Evolutionary conservation across 2,113 vertebrate genomes (phyloP), one percentile per base, ranked within the genome.

Genomic region (Miniopterus natalensis): DNA sequence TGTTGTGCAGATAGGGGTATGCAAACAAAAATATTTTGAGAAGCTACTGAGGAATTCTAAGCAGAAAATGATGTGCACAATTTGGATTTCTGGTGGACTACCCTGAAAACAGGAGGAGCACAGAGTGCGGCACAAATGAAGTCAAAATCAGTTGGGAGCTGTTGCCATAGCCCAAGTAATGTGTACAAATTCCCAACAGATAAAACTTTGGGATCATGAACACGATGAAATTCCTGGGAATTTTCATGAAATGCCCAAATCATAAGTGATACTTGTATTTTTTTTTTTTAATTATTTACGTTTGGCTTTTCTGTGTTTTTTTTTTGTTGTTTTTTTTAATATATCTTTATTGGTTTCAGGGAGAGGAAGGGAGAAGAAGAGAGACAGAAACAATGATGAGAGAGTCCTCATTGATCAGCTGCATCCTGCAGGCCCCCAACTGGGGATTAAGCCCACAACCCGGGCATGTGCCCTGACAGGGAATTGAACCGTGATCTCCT

Each of bases 191-290:
- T 57, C 63, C 53, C 1, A 4, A 7, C 3, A 29, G 57, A 1
- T 47, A 74, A 31, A 40, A 57, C 29, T 47, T 84, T 49, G 71
- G 47, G n/a, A 57, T 57, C 53, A 14, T 57, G 36, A 71, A 36
- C 40, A 68, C 68, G 13, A 13, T 59, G 29, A 11, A 84, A 77
- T 75, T 84, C 59, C 61, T 23, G 5, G 21, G 29, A 47, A 71
- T 49, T 75, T 71, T 65, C 40, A 10, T 29, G 45, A 88, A 92
- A 71, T 83, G 17, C 31, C 23, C 45, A 84, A 92, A 92, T 94
- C 47, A 65, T 31, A 84, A 36, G 17, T 42, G 47, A 31, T 59
- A 36, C 36, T 2, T 10, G n/a, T 55, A 65, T n/a, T 75, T 65
- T 49, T 71, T 36, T 36, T 36, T 36, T 36, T 36, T 2, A 36